phyloP scores from a whole-genome alignment of 2,113 vertebrate species.

The Pseudonaja textilis region DNA sequence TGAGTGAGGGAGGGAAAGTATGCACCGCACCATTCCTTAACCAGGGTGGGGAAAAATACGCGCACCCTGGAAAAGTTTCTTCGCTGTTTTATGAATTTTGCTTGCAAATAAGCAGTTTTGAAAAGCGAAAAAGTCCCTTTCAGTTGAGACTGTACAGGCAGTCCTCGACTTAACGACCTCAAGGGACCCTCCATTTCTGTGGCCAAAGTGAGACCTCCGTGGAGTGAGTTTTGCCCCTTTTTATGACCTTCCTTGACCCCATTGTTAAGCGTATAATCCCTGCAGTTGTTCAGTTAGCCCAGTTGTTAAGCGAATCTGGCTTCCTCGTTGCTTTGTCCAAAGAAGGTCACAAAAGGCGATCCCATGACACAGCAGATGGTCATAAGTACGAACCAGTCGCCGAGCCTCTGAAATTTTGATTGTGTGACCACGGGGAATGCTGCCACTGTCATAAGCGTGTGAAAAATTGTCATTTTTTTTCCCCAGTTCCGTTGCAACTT shows the following conservation, averaged over 20 bases:
- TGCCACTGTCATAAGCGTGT: neutral
- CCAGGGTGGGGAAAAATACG: neutral
- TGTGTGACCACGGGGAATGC: neutral
- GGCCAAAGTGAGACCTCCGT: too few relatives aligned
- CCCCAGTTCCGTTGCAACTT: neutral
- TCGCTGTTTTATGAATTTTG: neutral
- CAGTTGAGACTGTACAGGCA: too few relatives aligned
- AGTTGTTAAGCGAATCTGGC: too few relatives aligned
- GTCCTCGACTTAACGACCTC: too few relatives aligned
- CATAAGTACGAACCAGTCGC: neutral
- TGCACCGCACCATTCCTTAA: neutral
- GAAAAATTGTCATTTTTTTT: neutral
- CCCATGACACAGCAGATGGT: neutral
- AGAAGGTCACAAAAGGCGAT: too few relatives aligned
- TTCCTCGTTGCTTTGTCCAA: too few relatives aligned
- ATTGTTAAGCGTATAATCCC: too few relatives aligned
- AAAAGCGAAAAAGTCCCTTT: neutral
- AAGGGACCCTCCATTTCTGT: too few relatives aligned
- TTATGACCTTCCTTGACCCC: too few relatives aligned
- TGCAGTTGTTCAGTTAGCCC: too few relatives aligned
- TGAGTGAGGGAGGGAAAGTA: accelerated
- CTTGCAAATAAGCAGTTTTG: neutral
- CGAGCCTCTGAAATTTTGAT: neutral
- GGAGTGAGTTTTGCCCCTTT: too few relatives aligned
- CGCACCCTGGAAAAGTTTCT: neutral